Evolutionary conservation across 2,797 vertebrate genomes (phyloP).

Genomic region (Lophotriccus pileatus): DNA sequence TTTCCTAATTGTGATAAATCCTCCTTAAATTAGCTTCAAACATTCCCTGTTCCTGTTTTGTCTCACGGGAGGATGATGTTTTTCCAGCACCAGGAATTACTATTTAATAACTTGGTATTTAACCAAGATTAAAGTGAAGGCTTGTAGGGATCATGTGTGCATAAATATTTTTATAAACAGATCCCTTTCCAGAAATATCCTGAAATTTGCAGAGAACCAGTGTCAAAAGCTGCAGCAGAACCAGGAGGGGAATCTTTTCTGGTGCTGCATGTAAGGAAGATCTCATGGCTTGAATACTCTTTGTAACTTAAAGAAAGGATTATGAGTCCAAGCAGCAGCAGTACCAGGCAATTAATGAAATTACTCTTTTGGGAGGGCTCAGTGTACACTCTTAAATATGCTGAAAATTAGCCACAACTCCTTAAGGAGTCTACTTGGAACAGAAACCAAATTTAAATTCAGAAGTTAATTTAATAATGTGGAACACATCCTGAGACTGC

Average conservation of each 20-base stretch:
- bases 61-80: background rate
- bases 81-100: slow-evolving; percentile 40
- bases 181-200: slow-evolving; percentile 38
- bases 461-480: slow-evolving; percentile 51
- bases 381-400: slow-evolving; percentile 52
- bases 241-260: slow-evolving; percentile 19
- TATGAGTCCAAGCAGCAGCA: slow-evolving; percentile 31
- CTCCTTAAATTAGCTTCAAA: slow-evolving; percentile 18
- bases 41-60: background rate
- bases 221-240: slow-evolving; percentile 34
- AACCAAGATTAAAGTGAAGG: slow-evolving; percentile 58
- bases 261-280: background rate
- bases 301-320: slow-evolving; percentile 52
- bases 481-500: slow-evolving; percentile 20
- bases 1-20: slow-evolving; percentile 57
- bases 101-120: slow-evolving; percentile 62
- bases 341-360: slow-evolving; percentile 64
- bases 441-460: slow-evolving; percentile 50
- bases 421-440: slow-evolving; percentile 52
- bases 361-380: slow-evolving; percentile 57
- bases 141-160: slow-evolving; percentile 38
- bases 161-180: slow-evolving; percentile 39
- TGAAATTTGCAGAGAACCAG: slow-evolving; percentile 48
- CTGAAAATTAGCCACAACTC: slow-evolving; percentile 56
- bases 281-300: background rate